These are phyloP conservation scores for Hydrotaea cyrtoneurina DNA, from an alignment of 2,888 invertebrate genomes.

Conservation along the genomic window DNA sequence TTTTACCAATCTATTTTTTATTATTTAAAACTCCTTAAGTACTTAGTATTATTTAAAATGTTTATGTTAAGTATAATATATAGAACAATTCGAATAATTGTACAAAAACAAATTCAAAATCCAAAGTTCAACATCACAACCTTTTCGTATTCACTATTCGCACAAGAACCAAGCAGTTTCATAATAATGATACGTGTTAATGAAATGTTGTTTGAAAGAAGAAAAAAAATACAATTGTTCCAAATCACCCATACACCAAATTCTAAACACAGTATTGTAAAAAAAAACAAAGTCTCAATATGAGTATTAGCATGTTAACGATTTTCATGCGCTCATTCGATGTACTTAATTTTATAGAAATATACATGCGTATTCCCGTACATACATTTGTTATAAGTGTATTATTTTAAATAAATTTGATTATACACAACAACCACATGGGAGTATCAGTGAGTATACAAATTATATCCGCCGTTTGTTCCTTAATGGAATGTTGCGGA, in stretches of 20 bases:
- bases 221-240: neutral
- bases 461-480: too few species aligned
- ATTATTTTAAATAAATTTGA: constrained; percentile 14
- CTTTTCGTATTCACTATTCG: constrained; percentile 12
- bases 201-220: neutral
- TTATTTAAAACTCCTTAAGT: neutral
- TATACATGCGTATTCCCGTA: neutral
- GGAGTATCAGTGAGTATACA: too few species aligned
- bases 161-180: neutral
- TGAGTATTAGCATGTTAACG: neutral
- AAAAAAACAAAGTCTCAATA: neutral
- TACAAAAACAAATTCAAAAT: constrained; percentile 9
- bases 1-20: neutral
- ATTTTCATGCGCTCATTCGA: neutral
- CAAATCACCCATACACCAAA: neutral
- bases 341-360: constrained; percentile 30
- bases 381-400: neutral
- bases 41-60: neutral
- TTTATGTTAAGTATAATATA: neutral
- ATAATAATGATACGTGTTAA: neutral
- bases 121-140: constrained; percentile 18
- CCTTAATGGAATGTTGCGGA: too few species aligned
- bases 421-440: neutral
- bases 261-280: constrained; percentile 28
- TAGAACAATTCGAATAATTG: neutral